Base-by-base conservation (phyloP, 2,888 invertebrate species). In the Aromia moschata region DNA sequence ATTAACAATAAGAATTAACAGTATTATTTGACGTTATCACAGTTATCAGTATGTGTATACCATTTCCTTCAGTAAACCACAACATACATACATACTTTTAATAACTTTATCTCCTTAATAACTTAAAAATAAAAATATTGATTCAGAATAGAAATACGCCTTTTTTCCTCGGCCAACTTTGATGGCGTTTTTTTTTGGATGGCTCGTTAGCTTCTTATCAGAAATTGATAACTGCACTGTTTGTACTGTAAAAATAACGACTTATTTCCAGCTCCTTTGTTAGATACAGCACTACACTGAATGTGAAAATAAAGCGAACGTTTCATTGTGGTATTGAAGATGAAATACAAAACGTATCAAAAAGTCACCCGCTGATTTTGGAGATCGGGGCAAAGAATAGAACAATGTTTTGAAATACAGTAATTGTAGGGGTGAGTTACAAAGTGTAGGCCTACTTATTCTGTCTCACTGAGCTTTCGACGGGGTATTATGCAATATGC, bases 401-500 rank as follows among this genome's bases (percentile, higher is more conserved):
- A 56, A 51, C 36, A 46, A 43, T 49, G 53, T 58, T 61, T 47
- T n/a, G 49, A 51, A 58, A 61, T 61, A 61, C 38, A 58, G 53
- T 59, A 41, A 51, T 58, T 47, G 41, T 37, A 58, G 62, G 65
- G 62, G 65, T 58, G 60, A 59, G 56, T 65, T 63, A 58, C 65
- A 54, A 53, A 62, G 52, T 62, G 56, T 54, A 63, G 54, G 52
- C 64, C 64, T 57, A n/a, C 65, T 69, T 67, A 59, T 70, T 70
- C 69, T 65, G 65, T 69, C 65, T 65, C 51, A 62, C 37, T 54
- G 69, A 65, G 56, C 60, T 58, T 60, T 16, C 53, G 56, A 30
- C 25, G 3, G 7, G 4, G 25, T 25, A 25, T 25, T 25, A 7
- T 25, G 25, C 25, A 25, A 5, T 25, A 25, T 25, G 25, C 25